Percentiles rank a stretch among this genome's conserved stretches.
Evolutionary conservation across 2,113 vertebrate species (phyloP).

Genomic region (Calyptommatus sinebrachiatus): DNA sequence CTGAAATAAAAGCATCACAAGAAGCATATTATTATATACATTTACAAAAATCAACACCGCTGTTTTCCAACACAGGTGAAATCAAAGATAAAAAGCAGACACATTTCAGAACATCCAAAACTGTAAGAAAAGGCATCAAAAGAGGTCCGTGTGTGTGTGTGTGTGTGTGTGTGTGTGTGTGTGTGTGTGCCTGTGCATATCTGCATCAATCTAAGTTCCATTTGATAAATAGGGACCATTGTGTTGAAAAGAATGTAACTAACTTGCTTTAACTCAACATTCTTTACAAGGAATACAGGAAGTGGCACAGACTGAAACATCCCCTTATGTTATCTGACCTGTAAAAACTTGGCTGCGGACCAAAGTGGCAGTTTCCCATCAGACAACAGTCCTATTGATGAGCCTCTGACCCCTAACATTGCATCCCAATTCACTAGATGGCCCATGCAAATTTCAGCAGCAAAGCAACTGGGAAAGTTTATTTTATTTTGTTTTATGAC

Average conservation of each 20-base stretch:
- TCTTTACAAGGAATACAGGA: constrained; percentile 69
- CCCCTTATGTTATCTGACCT: constrained; percentile 71
- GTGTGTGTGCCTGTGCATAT: too few relatives aligned
- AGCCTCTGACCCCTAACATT: constrained; percentile 10
- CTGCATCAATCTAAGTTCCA: neutral
- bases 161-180: too few relatives aligned
- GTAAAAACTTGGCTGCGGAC: constrained; percentile 66
- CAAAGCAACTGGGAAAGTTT: neutral
- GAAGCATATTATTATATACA: neutral
- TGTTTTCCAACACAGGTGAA: constrained; percentile 27
- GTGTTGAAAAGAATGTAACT: constrained; percentile 63
- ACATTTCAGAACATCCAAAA: too few relatives aligned
- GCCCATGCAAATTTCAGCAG: neutral
- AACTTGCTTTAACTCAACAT: constrained; percentile 62
- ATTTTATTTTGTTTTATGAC: rapidly evolving
- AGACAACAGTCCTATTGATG: constrained; percentile 62
- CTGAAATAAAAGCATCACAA: neutral
- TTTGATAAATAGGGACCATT: constrained; percentile 68
- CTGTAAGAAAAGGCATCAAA: too few relatives aligned
- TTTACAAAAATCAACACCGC: constrained; percentile 45
- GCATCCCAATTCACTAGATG: neutral
- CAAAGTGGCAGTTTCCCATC: constrained; percentile 51
- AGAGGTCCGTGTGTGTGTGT: too few relatives aligned
- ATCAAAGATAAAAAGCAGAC: too few relatives aligned
- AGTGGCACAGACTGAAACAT: constrained; percentile 72